These are phyloP conservation scores for Neomonachus schauinslandi DNA, from an alignment of 2,113 vertebrate genomes.

Conservation along the genomic window DNA sequence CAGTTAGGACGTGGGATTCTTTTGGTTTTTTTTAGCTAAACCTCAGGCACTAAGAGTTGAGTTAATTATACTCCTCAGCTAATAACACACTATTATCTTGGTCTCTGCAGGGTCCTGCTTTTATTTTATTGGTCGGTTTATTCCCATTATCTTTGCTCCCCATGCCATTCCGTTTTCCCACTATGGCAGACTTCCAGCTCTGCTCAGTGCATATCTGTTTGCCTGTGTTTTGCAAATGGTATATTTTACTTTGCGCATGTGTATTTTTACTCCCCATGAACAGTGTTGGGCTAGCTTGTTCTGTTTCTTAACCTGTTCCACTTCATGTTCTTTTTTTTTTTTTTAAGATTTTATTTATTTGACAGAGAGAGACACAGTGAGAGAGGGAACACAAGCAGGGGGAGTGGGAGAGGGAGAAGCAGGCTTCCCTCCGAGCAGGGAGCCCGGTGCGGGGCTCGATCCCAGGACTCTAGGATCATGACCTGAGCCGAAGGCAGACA, in stretches of 20 bases:
- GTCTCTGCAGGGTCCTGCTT: background rate
- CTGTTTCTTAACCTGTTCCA: background rate
- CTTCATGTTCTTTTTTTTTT: background rate
- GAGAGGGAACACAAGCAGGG: too few species aligned
- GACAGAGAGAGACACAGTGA: too few species aligned
- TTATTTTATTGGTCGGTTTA: background rate
- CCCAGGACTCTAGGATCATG: too few species aligned
- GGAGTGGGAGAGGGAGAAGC: too few species aligned
- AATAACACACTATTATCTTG: background rate
- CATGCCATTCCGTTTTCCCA: background rate
- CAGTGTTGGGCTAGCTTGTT: background rate
- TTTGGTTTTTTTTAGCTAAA: background rate
- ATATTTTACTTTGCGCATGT: background rate
- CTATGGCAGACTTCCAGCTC: background rate
- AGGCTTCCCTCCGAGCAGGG: too few species aligned
- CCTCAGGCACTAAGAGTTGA: background rate
- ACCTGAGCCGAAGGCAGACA: too few species aligned
- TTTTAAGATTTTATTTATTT: too few species aligned
- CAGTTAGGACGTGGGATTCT: background rate
- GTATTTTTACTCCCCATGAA: background rate
- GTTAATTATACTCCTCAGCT: background rate
- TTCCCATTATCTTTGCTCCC: background rate
- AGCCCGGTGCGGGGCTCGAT: too few species aligned
- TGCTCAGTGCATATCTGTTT: background rate
- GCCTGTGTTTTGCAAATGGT: background rate